Conservation (phyloP, 2,888 invertebrate species). For the Drosophila vallismaia region DNA sequence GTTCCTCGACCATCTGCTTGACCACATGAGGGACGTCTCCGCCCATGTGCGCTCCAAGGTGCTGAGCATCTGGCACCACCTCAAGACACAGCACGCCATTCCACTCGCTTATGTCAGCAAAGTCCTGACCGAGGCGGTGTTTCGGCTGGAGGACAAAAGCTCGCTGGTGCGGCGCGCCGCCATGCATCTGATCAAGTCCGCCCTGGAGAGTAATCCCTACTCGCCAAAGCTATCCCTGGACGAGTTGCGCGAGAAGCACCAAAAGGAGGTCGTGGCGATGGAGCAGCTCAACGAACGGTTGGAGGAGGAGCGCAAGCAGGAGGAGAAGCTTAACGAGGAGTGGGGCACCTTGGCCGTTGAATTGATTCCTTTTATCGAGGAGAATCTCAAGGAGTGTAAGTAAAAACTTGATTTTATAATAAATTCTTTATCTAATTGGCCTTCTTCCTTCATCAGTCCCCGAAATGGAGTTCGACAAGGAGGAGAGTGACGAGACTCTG, state of each 20-base stretch:
- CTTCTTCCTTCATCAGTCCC: slow-evolving; percentile 47
- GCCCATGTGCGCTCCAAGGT: slow-evolving; percentile 94
- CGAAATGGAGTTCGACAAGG: slow-evolving; percentile 58
- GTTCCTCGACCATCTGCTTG: slow-evolving; percentile 90
- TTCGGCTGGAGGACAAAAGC: slow-evolving; percentile 92
- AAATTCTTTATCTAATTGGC: not conserved
- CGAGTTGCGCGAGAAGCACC: slow-evolving; percentile 87
- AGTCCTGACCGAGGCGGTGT: slow-evolving; percentile 88
- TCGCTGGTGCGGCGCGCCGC: slow-evolving; percentile 94
- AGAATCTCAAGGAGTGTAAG: slow-evolving; percentile 74
- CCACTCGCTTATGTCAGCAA: slow-evolving; percentile 89
- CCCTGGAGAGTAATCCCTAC: slow-evolving; percentile 94
- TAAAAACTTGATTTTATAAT: not conserved
- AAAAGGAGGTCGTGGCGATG: slow-evolving; percentile 82
- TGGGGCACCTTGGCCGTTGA: slow-evolving; percentile 77
- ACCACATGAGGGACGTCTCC: slow-evolving; percentile 93
- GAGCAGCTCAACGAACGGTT: slow-evolving; percentile 84
- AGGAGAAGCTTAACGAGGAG: slow-evolving; percentile 85
- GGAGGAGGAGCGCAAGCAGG: slow-evolving; percentile 85
- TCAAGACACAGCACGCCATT: slow-evolving; percentile 91
- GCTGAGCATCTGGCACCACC: slow-evolving; percentile 91
- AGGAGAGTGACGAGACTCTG: slow-evolving; percentile 80
- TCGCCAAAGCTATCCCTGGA: slow-evolving; percentile 87
- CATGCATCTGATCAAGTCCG: slow-evolving; percentile 85
- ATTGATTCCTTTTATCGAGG: slow-evolving; percentile 77